phyloP scores from a whole-genome alignment of 92 coral and sea anemone species.

The Zoanthus sansibaricus region DNA sequence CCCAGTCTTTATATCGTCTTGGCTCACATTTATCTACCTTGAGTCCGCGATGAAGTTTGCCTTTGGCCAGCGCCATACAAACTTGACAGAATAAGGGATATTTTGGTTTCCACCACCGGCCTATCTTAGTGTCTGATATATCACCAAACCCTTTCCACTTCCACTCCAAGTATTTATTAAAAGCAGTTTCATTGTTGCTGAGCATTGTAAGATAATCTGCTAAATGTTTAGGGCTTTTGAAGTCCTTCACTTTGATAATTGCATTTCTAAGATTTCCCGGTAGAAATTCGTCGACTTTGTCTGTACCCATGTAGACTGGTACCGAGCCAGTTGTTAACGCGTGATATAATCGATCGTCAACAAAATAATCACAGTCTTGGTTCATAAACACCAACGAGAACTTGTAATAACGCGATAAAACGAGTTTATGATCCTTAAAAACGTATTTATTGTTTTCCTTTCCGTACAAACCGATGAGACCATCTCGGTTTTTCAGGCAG shows the following conservation, averaged over 20 bases:
- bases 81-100: slow-evolving; percentile 96
- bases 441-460: slow-evolving; percentile 71
- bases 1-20: slow-evolving; percentile 83
- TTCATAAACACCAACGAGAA: slow-evolving; percentile 92
- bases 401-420: slow-evolving; percentile 83
- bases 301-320: slow-evolving; percentile 96
- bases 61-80: slow-evolving; percentile 94
- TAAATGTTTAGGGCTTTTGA: slow-evolving; percentile 86
- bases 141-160: slow-evolving; percentile 92
- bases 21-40: slow-evolving; percentile 87
- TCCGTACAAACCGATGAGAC: slow-evolving; percentile 79
- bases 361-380: slow-evolving; percentile 95
- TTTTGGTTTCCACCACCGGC: slow-evolving; percentile 96
- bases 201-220: slow-evolving; percentile 75
- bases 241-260: slow-evolving; percentile 90
- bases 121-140: slow-evolving; percentile 82
- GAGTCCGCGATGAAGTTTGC: slow-evolving; percentile 89
- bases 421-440: slow-evolving; percentile 81
- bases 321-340: slow-evolving; percentile 94
- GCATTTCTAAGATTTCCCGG: slow-evolving; percentile 88
- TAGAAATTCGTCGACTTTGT: slow-evolving; percentile 89
- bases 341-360: slow-evolving; percentile 89
- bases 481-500: slow-evolving; percentile 82
- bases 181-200: slow-evolving; percentile 85
- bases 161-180: slow-evolving; percentile 91